Evolutionary conservation across 1,140 invertebrate species (phyloP).

Genomic region (Amyelois transitella): DNA sequence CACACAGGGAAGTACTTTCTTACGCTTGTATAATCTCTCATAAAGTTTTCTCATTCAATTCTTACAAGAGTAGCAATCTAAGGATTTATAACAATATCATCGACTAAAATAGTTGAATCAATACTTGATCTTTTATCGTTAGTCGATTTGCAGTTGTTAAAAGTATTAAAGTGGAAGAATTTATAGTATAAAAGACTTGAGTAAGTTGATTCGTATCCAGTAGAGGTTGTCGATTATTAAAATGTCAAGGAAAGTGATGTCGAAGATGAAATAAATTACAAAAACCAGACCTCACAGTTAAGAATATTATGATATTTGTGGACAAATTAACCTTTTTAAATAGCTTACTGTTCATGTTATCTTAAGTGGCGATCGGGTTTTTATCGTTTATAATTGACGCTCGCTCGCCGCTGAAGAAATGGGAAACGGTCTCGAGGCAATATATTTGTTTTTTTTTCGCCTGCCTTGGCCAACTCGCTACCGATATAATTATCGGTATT

Average conservation of each 20-base stretch:
- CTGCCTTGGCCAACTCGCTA: neutral
- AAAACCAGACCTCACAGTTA: too few relatives aligned
- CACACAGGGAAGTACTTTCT: neutral
- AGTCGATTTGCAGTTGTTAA: too few relatives aligned
- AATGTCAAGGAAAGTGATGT: too few relatives aligned
- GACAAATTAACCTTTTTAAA: constrained; percentile 1
- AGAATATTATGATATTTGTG: neutral
- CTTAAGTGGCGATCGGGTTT: neutral
- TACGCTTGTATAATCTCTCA: neutral
- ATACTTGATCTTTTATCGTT: too few relatives aligned
- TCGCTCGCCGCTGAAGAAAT: neutral
- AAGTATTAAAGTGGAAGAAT: too few relatives aligned
- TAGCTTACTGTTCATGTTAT: constrained; percentile 1
- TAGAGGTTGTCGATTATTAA: too few relatives aligned
- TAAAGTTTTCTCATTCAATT: neutral
- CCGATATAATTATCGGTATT: neutral
- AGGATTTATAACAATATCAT: too few relatives aligned
- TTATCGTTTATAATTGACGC: neutral
- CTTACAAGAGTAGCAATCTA: too few relatives aligned
- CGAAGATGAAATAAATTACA: too few relatives aligned
- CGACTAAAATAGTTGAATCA: too few relatives aligned
- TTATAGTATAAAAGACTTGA: too few relatives aligned
- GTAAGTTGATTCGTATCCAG: too few relatives aligned
- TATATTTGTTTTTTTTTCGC: neutral
- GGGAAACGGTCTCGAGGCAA: neutral